phyloP scores from a whole-genome alignment of 1,140 invertebrate genomes.

The Steinernema khuongi region DNA sequence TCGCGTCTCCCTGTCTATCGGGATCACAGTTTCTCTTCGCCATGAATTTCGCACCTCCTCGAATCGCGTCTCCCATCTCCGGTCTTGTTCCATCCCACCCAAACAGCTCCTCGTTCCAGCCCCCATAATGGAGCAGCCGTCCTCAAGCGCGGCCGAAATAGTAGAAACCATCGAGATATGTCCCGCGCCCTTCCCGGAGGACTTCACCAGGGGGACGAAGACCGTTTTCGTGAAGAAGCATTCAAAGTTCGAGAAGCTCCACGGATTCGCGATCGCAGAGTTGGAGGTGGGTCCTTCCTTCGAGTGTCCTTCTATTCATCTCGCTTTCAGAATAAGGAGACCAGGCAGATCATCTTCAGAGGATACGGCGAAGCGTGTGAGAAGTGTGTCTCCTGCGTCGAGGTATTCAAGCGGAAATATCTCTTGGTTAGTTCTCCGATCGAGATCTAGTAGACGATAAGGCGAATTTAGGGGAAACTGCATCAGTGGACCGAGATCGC shows the following conservation, averaged over 20 bases:
- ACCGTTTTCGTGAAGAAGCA: background rate
- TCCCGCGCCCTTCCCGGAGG: background rate
- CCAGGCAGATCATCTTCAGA: background rate
- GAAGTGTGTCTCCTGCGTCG: background rate
- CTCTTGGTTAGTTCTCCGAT: background rate
- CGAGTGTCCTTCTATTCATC: background rate
- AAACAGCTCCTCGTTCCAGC: background rate
- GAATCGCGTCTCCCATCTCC: too few species aligned
- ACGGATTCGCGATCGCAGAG: background rate
- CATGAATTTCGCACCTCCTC: too few species aligned
- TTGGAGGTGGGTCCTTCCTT: background rate
- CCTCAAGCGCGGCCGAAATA: background rate
- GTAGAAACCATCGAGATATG: background rate
- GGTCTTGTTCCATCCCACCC: too few species aligned
- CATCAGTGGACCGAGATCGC: background rate
- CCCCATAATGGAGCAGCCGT: background rate
- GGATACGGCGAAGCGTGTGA: slow-evolving; percentile 2
- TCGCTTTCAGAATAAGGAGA: background rate
- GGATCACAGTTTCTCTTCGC: too few species aligned
- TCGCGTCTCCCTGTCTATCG: too few species aligned
- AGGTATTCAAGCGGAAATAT: background rate
- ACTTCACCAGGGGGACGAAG: background rate
- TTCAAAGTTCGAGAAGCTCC: background rate
- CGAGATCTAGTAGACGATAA: background rate
- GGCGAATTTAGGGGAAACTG: background rate